Percentiles rank a stretch among this genome's conserved stretches.
These are phyloP conservation scores for Callimorpha dominula DNA, from an alignment of 2,888 invertebrate genomes.

Conservation along the genomic window DNA sequence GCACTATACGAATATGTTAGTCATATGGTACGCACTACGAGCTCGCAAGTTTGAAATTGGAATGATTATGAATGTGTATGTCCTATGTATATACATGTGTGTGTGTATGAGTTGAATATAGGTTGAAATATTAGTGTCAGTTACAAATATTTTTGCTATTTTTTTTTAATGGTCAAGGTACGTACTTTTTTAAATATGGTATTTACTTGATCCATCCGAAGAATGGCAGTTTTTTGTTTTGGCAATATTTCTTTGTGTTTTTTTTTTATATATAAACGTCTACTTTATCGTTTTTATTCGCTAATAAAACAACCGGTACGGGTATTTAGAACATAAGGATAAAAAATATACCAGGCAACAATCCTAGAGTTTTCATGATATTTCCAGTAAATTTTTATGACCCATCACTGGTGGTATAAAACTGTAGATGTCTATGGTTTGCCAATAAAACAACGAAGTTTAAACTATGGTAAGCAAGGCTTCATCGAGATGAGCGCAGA, in stretches of 20 bases:
- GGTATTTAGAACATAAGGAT: background rate
- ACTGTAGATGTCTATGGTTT: constrained; percentile 31
- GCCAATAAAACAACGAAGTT: constrained; percentile 47
- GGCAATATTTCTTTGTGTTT: background rate
- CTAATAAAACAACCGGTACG: constrained; percentile 7
- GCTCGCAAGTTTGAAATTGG: background rate
- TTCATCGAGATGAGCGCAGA: constrained; percentile 50
- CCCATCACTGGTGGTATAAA: constrained; percentile 33
- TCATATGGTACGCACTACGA: constrained; percentile 19
- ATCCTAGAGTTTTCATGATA: constrained; percentile 15
- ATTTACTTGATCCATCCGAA: background rate
- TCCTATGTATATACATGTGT: background rate
- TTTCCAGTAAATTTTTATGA: constrained; percentile 40
- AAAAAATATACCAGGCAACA: constrained; percentile 21
- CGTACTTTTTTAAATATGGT: background rate
- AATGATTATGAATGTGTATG: background rate
- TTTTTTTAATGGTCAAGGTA: background rate
- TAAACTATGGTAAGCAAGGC: constrained; percentile 42
- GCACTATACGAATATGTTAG: constrained; percentile 30
- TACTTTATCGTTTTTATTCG: background rate
- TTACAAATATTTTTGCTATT: background rate
- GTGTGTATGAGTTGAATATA: background rate
- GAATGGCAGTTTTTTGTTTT: background rate
- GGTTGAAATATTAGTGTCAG: background rate
- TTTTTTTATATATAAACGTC: background rate